These are phyloP conservation scores for Pristionchus arcanus DNA, from an alignment of 2,888 invertebrate genomes.

Conservation along the genomic window DNA sequence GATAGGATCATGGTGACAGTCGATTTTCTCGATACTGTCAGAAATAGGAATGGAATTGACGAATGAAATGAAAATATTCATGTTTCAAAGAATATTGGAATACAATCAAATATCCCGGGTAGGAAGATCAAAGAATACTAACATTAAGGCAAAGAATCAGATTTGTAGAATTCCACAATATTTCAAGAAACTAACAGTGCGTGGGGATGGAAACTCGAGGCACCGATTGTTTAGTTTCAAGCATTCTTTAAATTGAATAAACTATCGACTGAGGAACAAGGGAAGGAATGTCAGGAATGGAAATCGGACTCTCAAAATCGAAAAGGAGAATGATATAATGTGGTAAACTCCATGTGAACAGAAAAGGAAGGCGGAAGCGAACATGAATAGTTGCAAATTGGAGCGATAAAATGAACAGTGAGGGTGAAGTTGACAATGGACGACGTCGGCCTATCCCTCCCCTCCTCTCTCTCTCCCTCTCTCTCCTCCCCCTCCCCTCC, in stretches of 20 bases:
- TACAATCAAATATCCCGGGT: too few relatives aligned
- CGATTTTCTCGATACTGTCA: not conserved
- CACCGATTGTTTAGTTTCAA: too few relatives aligned
- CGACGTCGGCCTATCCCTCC: constrained; percentile 5
- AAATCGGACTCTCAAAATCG: not conserved
- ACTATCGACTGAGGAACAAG: too few relatives aligned
- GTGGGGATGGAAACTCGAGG: too few relatives aligned
- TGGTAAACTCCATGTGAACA: not conserved
- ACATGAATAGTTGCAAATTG: not conserved
- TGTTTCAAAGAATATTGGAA: not conserved
- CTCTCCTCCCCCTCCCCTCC: not conserved
- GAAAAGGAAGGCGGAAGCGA: not conserved
- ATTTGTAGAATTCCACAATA: too few relatives aligned
- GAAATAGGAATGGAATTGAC: not conserved
- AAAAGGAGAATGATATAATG: not conserved
- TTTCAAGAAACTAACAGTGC: too few relatives aligned
- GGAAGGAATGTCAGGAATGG: not conserved
- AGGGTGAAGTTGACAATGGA: constrained; percentile 25
- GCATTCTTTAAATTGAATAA: too few relatives aligned
- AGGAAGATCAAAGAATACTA: too few relatives aligned
- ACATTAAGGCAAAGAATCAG: too few relatives aligned
- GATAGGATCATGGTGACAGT: too few relatives aligned
- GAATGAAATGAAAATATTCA: not conserved
- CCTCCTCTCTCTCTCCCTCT: constrained; percentile 14
- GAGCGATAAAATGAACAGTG: not conserved